phyloP scores from a whole-genome alignment of 2,113 vertebrate genomes.

The Ceyx margarethae region DNA sequence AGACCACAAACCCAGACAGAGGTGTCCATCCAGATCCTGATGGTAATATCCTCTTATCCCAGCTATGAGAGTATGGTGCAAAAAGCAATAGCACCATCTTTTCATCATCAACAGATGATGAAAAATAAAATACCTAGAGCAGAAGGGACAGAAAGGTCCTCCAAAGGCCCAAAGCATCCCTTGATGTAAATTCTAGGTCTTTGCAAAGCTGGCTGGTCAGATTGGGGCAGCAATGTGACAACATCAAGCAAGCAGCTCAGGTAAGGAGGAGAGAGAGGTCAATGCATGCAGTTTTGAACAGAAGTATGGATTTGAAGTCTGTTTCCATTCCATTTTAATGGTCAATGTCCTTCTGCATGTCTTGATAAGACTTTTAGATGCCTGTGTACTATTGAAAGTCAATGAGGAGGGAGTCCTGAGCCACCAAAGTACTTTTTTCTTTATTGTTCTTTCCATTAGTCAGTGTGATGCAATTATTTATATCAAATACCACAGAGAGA shows the following conservation, averaged over 20 bases:
- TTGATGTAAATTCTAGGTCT: neutral
- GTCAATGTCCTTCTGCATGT: neutral
- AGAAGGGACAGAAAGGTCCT: neutral
- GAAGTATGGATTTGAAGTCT: neutral
- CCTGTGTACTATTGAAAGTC: neutral
- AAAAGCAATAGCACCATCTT: neutral
- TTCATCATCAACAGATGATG: neutral
- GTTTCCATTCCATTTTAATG: neutral
- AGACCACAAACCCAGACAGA: neutral
- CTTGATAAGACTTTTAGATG: neutral
- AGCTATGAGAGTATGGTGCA: neutral
- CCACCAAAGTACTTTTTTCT: neutral
- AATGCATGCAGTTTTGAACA: neutral
- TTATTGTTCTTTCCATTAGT: neutral
- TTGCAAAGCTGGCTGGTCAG: neutral
- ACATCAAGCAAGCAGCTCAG: neutral
- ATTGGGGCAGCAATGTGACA: neutral
- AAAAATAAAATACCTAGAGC: neutral
- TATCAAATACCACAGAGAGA: neutral
- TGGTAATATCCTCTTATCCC: neutral
- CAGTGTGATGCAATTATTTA: neutral
- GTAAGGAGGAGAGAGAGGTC: neutral
- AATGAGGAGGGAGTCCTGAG: constrained; percentile 1
- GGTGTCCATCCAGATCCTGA: neutral
- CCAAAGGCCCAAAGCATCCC: neutral